Evolutionary conservation across 2,797 vertebrate species (phyloP).

Genomic region (Pogonophryne albipinna): DNA sequence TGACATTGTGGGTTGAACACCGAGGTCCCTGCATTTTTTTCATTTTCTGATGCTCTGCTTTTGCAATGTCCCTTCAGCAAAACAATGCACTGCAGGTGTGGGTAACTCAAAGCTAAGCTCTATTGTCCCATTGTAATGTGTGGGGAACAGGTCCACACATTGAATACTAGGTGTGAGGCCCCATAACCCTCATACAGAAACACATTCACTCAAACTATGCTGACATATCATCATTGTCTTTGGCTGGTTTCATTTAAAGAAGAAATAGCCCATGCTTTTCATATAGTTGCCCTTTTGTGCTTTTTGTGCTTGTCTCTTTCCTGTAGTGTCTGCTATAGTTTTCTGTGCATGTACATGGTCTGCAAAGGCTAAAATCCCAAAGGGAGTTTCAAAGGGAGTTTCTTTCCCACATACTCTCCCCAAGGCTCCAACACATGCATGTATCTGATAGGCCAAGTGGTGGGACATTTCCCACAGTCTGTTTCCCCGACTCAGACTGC

Average conservation of each 20-base stretch:
- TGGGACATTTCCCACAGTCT: no score
- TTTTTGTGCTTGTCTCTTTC: no score
- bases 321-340: no score
- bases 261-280: neutral
- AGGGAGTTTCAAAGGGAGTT: no score
- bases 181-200: conserved; percentile 8
- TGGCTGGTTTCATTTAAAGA: conserved; percentile 25
- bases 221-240: conserved; percentile 24
- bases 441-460: no score
- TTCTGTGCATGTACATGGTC: no score
- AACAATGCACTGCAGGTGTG: conserved; percentile 39
- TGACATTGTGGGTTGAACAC: conserved; percentile 12
- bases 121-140: conserved; percentile 30
- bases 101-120: conserved; percentile 36
- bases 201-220: conserved; percentile 14
- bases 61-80: conserved; percentile 12
- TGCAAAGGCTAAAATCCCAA: no score
- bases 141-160: conserved; percentile 29
- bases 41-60: neutral
- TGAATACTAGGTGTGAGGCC: conserved; percentile 30
- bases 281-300: no score
- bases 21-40: conserved; percentile 33
- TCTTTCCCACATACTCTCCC: no score
- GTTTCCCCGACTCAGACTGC: no score
- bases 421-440: no score